Percentiles rank a stretch among this genome's conserved stretches.
These are phyloP conservation scores for Harpalus rufipes DNA, from an alignment of 2,888 invertebrate genomes.

Conservation along the genomic window DNA sequence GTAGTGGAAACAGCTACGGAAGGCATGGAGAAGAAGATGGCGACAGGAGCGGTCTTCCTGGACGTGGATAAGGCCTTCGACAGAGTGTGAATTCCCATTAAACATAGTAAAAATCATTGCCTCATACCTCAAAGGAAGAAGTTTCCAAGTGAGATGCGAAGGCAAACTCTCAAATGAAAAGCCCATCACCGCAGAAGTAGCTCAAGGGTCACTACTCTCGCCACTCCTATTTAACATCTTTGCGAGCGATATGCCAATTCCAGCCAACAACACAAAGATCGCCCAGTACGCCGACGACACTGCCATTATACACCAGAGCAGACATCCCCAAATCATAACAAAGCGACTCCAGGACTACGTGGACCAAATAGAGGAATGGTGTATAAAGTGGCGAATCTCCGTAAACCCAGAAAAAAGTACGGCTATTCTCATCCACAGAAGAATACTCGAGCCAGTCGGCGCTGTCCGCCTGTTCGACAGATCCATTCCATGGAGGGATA, in stretches of 20 bases:
- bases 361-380: conserved; percentile 39
- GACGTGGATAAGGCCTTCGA: conserved; percentile 72
- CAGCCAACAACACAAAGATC: conserved; percentile 16
- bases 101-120: conserved; percentile 67
- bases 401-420: conserved; percentile 66
- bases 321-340: not conserved
- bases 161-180: conserved; percentile 58
- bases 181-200: conserved; percentile 70
- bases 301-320: conserved; percentile 41
- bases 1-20: conserved; percentile 67
- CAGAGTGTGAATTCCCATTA: conserved; percentile 68
- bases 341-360: conserved; percentile 25
- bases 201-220: conserved; percentile 70
- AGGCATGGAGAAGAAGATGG: conserved; percentile 69
- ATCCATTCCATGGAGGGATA: not conserved
- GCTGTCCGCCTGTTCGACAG: not conserved
- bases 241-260: conserved; percentile 69
- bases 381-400: conserved; percentile 64
- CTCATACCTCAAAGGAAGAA: conserved; percentile 69
- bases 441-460: not conserved
- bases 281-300: conserved; percentile 68
- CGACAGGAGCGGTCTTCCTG: conserved; percentile 70
- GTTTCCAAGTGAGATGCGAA: conserved; percentile 68
- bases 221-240: conserved; percentile 69
- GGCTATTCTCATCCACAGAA: conserved; percentile 63